A percentile compares a stretch with the other conserved stretches of the same genome.
These are phyloP conservation scores for Platycheirus albimanus DNA, from an alignment of 2,888 invertebrate species.

Conservation along the genomic window DNA sequence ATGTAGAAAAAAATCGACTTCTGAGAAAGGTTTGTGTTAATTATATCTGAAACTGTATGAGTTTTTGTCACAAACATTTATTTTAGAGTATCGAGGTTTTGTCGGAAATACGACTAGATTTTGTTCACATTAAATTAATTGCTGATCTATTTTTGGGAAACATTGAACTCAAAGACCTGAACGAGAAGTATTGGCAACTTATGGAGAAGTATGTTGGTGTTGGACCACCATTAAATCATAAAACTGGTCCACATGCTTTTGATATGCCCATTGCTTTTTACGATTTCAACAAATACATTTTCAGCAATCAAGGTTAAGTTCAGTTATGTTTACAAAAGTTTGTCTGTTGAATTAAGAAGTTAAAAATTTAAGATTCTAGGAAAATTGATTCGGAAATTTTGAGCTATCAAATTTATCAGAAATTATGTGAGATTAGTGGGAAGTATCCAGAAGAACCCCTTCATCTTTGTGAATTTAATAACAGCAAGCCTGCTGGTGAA, in stretches of 20 bases:
- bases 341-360: too few relatives aligned
- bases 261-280: not conserved
- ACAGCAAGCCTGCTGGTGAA: slow-evolving; percentile 89
- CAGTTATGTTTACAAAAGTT: too few relatives aligned
- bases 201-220: slow-evolving; percentile 86
- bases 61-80: too few relatives aligned
- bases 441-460: slow-evolving; percentile 83
- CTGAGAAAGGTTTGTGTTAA: too few relatives aligned
- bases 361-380: slow-evolving; percentile 79
- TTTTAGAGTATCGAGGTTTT: too few relatives aligned
- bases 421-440: slow-evolving; percentile 88
- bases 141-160: slow-evolving; percentile 85
- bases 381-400: slow-evolving; percentile 91
- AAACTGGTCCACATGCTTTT: too few relatives aligned
- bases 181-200: slow-evolving; percentile 87
- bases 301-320: not conserved
- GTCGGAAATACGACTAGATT: too few relatives aligned
- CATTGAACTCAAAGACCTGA: slow-evolving; percentile 85
- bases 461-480: slow-evolving; percentile 91
- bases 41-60: too few relatives aligned
- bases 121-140: too few relatives aligned
- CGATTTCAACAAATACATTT: not conserved
- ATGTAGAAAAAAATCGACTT: too few relatives aligned
- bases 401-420: slow-evolving; percentile 90
- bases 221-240: slow-evolving; percentile 85